Conservation (phyloP, 2,797 vertebrate genomes). For the Melanotaenia trifasciata region DNA sequence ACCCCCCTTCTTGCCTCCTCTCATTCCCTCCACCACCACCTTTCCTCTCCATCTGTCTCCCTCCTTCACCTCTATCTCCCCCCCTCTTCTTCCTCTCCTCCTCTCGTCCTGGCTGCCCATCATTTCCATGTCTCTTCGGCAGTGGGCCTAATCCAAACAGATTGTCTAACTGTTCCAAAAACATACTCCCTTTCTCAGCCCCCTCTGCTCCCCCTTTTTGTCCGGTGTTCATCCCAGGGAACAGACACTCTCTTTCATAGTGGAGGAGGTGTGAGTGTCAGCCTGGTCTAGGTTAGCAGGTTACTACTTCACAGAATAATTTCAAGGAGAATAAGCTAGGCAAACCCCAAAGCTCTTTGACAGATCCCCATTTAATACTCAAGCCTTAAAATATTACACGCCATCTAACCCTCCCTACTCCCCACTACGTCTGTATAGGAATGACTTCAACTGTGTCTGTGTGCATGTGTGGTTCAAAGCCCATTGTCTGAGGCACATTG, state of each 20-base stretch:
- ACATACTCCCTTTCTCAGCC: conserved; percentile 80
- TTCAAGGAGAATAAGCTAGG: conserved; percentile 61
- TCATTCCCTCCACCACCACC: conserved; percentile 69
- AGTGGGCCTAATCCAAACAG: conserved; percentile 80
- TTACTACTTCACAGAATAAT: conserved; percentile 68
- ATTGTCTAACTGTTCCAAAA: conserved; percentile 84
- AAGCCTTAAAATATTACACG: conserved; percentile 63
- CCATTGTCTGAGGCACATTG: conserved; percentile 71
- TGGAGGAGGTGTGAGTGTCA: conserved; percentile 73
- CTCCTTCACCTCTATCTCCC: conserved; percentile 47
- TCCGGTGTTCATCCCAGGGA: conserved; percentile 70
- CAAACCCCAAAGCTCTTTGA: conserved; percentile 74
- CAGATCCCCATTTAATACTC: conserved; percentile 75
- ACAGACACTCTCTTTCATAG: conserved; percentile 81
- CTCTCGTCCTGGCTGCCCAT: conserved; percentile 75
- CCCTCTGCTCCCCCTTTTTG: conserved; percentile 49
- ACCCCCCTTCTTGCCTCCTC: conserved; percentile 48
- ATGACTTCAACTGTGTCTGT: conserved; percentile 58
- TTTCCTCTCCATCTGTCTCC: conserved; percentile 77
- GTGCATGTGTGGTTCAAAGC: conserved; percentile 34
- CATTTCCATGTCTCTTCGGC: conserved; percentile 79
- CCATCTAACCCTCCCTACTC: conserved; percentile 40
- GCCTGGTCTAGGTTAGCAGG: conserved; percentile 73
- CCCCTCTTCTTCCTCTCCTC: conserved; percentile 64
- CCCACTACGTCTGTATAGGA: conserved; percentile 58